Conservation (phyloP, 2,113 vertebrate species). For the Brachyhypopomus gauderio region DNA sequence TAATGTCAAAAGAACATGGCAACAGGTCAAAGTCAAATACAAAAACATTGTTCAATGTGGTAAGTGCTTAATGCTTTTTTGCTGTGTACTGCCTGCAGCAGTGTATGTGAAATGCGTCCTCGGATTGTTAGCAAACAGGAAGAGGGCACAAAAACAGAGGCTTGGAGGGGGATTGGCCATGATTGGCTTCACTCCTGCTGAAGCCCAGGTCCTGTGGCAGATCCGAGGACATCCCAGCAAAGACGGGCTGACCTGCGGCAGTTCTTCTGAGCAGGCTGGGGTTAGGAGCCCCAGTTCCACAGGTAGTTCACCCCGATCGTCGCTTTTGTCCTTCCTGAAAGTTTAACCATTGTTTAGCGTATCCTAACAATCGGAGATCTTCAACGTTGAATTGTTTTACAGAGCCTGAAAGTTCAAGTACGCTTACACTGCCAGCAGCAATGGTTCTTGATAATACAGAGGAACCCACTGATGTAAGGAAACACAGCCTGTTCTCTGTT, state of each 20-base stretch:
- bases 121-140: constrained; percentile 30
- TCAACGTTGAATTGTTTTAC: not conserved
- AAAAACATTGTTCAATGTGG: constrained; percentile 55
- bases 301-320: constrained; percentile 16
- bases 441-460: not conserved
- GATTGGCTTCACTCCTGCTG: constrained; percentile 7
- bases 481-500: not conserved
- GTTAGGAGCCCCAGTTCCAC: constrained; percentile 24
- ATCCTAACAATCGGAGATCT: not conserved
- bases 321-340: not conserved
- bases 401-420: not conserved
- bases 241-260: constrained; percentile 35
- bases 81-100: not conserved
- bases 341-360: not conserved
- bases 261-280: constrained; percentile 37
- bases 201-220: constrained; percentile 40
- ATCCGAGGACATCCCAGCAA: constrained; percentile 35
- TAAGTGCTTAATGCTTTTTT: constrained; percentile 28
- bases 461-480: constrained; percentile 15
- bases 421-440: constrained; percentile 3
- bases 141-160: constrained; percentile 37
- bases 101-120: not conserved
- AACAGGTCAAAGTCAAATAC: constrained; percentile 57
- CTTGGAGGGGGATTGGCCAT: not conserved
- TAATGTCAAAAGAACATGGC: constrained; percentile 50